A percentile compares a stretch with the other conserved stretches of the same genome.
Conservation (phyloP, 1,140 invertebrate species). For the Zaprionus nigranus region DNA sequence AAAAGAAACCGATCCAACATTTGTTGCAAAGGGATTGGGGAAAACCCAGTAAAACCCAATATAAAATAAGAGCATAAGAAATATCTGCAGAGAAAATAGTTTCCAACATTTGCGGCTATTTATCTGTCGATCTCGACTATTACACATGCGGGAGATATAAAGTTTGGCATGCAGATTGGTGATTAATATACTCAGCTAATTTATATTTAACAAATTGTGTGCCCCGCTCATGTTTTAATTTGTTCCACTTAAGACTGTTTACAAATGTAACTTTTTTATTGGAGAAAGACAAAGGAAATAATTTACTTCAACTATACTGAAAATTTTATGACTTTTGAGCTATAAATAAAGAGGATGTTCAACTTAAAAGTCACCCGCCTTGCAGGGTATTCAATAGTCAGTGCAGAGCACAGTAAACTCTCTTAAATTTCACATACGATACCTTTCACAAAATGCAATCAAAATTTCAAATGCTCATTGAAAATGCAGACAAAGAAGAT, state of each 20-base stretch:
- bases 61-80: too few relatives aligned
- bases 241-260: neutral
- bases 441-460: neutral
- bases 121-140: neutral
- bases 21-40: too few relatives aligned
- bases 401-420: neutral
- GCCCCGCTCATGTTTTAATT: neutral
- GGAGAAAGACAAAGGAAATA: neutral
- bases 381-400: too few relatives aligned
- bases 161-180: neutral
- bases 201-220: neutral
- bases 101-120: neutral
- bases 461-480: conserved; percentile 8
- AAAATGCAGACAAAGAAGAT: conserved; percentile 2
- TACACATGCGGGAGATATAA: neutral
- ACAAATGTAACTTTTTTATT: neutral
- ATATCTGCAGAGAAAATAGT: neutral
- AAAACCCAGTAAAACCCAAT: too few relatives aligned
- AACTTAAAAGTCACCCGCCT: neutral
- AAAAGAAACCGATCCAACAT: too few relatives aligned
- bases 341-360: neutral
- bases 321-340: neutral
- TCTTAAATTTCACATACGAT: neutral
- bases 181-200: neutral
- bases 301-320: neutral